Base-by-base conservation (phyloP, 1,140 invertebrate species). In the Trichogramma pretiosum region DNA sequence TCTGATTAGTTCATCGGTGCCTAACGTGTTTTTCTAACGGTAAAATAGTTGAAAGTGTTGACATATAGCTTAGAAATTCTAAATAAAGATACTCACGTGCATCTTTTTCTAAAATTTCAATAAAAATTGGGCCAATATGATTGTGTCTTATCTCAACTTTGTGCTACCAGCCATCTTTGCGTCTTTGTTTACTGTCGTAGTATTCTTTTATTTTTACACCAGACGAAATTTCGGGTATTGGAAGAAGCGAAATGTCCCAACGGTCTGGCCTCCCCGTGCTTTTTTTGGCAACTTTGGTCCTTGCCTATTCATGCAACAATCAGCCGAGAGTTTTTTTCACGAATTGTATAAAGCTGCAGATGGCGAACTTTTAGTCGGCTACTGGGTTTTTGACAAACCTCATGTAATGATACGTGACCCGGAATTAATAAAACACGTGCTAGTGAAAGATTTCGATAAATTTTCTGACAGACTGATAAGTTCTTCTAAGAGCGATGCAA, bases 401-500 rank as follows among this genome's bases (percentile, higher is more conserved):
- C 54, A 40, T 1, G 42, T 77, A 0, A 21, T 77, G 2, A 13
- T 74, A 3, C 60, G 70, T 2, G 74, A 77, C 48, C 60, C 67
- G 0, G 62, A 72, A 2, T 35, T 75, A 0, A 50, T 76, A 0
- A 75, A 73, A 44, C 47, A 65, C 3, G 41, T 77, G 11, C 21
- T 74, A 8, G 57, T 75, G 2, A 75, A 73, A 46, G 75, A 76
- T 39, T 77, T 76, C 43, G 52, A 66, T 28, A 48, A 66, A 23
- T 75, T 75, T 32, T 4, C 32, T 0, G 60, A 74, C 32, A 57
- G 65, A 45, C 56, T 55, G 3, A 21, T 47, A 0, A 8, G 19
- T 1, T 34, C 61, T 0, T 49, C 61, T 50, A 38, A 55, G 13
- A 21, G 42, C 0, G 64, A 66, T 43, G 44, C 52, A 11, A 37